Evolutionary conservation across 2,797 vertebrate genomes (phyloP).

Genomic region (Petrocephalus sullivani): DNA sequence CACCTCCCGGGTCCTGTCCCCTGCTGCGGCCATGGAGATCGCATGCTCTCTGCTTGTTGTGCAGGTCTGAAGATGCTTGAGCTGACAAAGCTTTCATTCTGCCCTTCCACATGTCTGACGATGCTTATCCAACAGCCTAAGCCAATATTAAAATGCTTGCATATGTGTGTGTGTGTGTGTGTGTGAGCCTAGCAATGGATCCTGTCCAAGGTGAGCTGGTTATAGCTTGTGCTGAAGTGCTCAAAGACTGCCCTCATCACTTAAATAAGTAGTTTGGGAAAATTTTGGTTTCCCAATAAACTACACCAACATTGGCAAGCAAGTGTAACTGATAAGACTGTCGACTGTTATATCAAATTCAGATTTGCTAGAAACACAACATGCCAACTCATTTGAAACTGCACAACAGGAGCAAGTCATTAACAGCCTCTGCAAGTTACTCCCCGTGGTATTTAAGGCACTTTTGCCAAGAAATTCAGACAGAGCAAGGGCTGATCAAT

Average conservation of each 20-base stretch:
- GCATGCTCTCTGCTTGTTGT: background rate
- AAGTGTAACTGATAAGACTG: background rate
- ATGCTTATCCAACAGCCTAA: background rate
- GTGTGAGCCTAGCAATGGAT: background rate
- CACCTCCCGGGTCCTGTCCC: background rate
- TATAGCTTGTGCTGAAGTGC: background rate
- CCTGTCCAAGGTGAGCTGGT: background rate
- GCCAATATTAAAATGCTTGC: background rate
- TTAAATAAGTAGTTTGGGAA: background rate
- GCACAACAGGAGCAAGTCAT: background rate
- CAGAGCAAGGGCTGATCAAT: background rate
- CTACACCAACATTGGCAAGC: background rate
- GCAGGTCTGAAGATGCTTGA: background rate
- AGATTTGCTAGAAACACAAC: background rate
- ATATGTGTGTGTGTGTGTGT: background rate
- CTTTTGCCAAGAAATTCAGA: background rate
- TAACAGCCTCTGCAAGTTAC: background rate
- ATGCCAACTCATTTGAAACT: background rate
- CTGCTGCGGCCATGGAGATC: background rate
- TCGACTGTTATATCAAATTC: background rate
- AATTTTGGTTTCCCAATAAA: background rate
- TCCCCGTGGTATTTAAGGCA: background rate
- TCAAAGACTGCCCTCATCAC: background rate
- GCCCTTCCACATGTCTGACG: background rate
- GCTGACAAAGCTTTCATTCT: background rate